Percentiles rank a stretch among this genome's conserved stretches.
These are phyloP conservation scores for Macaca nemestrina DNA, from an alignment of 2,113 vertebrate genomes.

Conservation along the genomic window DNA sequence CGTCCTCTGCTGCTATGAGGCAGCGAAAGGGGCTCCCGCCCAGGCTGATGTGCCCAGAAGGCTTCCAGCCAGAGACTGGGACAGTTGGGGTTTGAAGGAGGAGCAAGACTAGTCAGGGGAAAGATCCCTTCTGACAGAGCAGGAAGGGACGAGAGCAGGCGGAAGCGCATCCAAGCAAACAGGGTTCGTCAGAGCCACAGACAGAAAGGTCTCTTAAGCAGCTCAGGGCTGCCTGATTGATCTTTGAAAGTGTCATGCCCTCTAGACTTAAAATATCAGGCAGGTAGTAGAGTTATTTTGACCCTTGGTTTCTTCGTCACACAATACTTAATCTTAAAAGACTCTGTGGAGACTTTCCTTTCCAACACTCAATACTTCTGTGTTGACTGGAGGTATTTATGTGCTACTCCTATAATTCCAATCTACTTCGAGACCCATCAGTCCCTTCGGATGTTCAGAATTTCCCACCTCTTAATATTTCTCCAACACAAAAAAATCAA, in stretches of 20 bases:
- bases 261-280: background rate
- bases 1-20: rapidly evolving
- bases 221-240: background rate
- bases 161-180: background rate
- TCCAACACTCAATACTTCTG: background rate
- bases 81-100: background rate
- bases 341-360: background rate
- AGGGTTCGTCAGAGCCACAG: too few species aligned
- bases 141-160: rapidly evolving
- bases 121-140: too few species aligned
- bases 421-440: too few species aligned
- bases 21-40: background rate
- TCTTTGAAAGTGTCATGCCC: background rate
- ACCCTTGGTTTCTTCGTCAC: background rate
- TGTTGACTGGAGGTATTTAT: background rate
- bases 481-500: background rate
- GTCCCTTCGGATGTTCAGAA: background rate
- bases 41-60: background rate
- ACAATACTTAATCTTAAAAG: background rate
- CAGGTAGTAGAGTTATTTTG: background rate
- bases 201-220: background rate
- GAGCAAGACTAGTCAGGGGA: too few species aligned
- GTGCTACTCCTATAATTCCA: too few species aligned
- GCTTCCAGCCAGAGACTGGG: background rate
- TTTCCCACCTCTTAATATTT: background rate